phyloP scores from a whole-genome alignment of 2,888 invertebrate genomes.

The Trachelus troglodyta region DNA sequence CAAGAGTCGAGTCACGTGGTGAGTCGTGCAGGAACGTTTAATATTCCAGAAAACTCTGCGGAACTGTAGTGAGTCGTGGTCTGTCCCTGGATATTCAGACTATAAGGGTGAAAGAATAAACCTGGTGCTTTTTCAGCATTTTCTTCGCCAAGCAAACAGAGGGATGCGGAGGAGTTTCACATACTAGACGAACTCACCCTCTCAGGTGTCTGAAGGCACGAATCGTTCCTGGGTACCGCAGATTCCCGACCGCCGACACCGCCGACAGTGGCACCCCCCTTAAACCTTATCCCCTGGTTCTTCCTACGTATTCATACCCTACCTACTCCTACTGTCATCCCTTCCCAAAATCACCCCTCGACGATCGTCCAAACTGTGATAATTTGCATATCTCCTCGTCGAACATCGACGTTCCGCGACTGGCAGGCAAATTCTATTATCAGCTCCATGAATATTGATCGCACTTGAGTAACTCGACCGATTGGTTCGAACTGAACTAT shows the following conservation, averaged over 20 bases:
- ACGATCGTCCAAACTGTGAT: slow-evolving; percentile 32
- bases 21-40: too few species aligned
- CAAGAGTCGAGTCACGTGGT: not conserved
- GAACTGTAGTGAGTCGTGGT: not conserved
- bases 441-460: slow-evolving; percentile 48
- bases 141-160: slow-evolving; percentile 26
- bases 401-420: slow-evolving; percentile 48
- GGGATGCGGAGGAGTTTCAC: slow-evolving; percentile 6
- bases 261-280: not conserved
- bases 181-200: not conserved
- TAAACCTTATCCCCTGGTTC: not conserved
- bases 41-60: too few species aligned
- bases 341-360: slow-evolving; percentile 29
- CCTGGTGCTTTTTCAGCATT: slow-evolving; percentile 32
- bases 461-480: slow-evolving; percentile 11
- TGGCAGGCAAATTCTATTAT: slow-evolving; percentile 57
- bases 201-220: slow-evolving; percentile 36
- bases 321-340: slow-evolving; percentile 24
- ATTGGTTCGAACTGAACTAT: not conserved
- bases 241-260: slow-evolving; percentile 35
- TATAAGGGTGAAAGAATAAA: not conserved
- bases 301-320: not conserved
- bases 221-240: slow-evolving; percentile 15
- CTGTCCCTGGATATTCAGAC: not conserved
- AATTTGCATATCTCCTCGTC: slow-evolving; percentile 57